Evolutionary conservation across 2,797 vertebrate genomes (phyloP), one percentile per base, ranked within the genome.

Genomic region (Tangara arthus): DNA sequence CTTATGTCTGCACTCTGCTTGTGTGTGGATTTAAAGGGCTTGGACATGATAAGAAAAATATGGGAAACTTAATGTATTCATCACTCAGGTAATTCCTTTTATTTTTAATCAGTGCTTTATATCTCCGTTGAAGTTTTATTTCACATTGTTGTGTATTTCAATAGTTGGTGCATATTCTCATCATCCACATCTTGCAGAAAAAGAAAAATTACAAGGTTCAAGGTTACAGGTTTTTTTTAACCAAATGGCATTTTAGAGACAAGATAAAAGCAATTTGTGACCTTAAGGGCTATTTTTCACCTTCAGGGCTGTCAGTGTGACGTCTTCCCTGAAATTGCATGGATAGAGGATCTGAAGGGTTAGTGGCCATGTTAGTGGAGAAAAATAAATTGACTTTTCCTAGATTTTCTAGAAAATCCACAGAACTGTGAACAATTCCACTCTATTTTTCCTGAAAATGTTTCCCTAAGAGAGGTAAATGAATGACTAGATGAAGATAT

Each of bases 1-100:
- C 11, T 3, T 11, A n/a, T 0, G 0, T 32, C 44, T 34, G 32
- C 3, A 0, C 79, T 92, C 68, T 73, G 23, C 53, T 47, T 23
- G 19, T 32, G 12, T 39, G 12, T 41, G 22, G 82, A 73, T 70
- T 65, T 61, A 34, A 68, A 71, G 42, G 27, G 27, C 30, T 81
- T 50, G 30, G 46, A 69, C 47, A 27, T 1, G 0, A 13, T 35
- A 53, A 64, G 27, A 44, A 52, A n/a, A 87, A 46, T 42, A 30
- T 7, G 15, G 27, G 17, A 82, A 91, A 46, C 16, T 12, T 11
- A 3, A 44, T 27, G 17, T 52, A 71, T 55, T 64, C 11, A 37
- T 77, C 52, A 70, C 16, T 15, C 11, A 5, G 17, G 22, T 69
- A 16, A 5, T 72, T 78, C 41, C 2, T 6, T 73, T 49, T 80